Base-by-base conservation (phyloP, 2,113 vertebrate genomes). In the Ifrita kowaldi region DNA sequence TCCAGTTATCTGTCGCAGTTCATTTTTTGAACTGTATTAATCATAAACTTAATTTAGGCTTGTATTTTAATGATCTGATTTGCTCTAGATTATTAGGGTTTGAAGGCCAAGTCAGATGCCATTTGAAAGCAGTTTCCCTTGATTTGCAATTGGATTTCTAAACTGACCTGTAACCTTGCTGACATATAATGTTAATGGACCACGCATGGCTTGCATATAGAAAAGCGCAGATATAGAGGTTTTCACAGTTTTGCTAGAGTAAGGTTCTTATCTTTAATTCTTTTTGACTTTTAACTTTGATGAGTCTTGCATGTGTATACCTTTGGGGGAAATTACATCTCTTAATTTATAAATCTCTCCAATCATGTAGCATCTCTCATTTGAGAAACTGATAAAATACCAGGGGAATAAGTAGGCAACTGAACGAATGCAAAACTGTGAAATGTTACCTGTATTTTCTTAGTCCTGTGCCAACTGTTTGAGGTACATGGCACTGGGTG, bases 21-120 rank as follows among this genome's bases (percentile, higher is more conserved):
- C 32, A 77, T 94, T 91, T 93, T 79, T 27, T 93, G 75, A 93
- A 88, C 67, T 84, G 33, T 74, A 52, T 95, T 88, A 94, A 93
- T 96, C 79, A 84, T 77, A 90, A 83, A 55, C 78, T 85, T 91
- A 85, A 70, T 96, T 96, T 96, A 10, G 5, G 50, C 69, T 96
- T 94, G 74, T 83, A 91, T 80, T 89, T 83, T 94, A 74, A 81
- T 0, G 1, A 86, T 91, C 47, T 52, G 89, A 91, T 93, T 93
- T 95, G 77, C 76, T 93, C 39, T 67, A 74, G 75, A 91, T 93
- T 96, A 90, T 84, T 91, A 90, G 56, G 26, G 82, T 84, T 93
- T 96, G 82, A 95, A 96, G 95, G 90, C 92, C 88, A 93, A 83
- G 64, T 59, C 87, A 86, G 87, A 86, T 90, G 68, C 75, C 85